Percentiles rank a stretch among this genome's conserved stretches.
phyloP scores from a whole-genome alignment of 2,888 invertebrate species.

The Melieria crassipennis region DNA sequence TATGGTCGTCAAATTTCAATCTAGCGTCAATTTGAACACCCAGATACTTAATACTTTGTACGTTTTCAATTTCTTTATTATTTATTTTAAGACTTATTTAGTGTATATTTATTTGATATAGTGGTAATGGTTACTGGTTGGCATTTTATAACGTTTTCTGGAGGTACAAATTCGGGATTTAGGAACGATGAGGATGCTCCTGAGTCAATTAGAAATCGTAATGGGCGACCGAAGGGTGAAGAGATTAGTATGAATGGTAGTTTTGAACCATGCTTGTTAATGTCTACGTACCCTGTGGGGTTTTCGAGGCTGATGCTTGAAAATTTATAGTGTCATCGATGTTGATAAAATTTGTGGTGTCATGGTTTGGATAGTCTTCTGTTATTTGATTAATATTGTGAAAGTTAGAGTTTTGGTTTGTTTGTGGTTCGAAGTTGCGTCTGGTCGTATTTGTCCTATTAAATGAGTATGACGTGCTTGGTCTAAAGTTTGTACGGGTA shows the following conservation, averaged over 20 bases:
- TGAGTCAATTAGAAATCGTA: conserved; percentile 34
- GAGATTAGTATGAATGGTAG: conserved; percentile 35
- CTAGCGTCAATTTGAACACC: no score
- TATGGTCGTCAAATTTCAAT: no score
- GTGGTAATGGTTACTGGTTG: conserved; percentile 32
- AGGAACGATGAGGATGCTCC: conserved; percentile 38
- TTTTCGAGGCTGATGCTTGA: conserved; percentile 20
- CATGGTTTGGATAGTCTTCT: conserved; percentile 10
- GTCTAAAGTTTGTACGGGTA: no score
- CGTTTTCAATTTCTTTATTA: no score
- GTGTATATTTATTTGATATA: conserved; percentile 31
- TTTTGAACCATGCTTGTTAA: conserved; percentile 29
- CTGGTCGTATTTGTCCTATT: no score
- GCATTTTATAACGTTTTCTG: conserved; percentile 15
- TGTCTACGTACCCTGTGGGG: conserved; percentile 31
- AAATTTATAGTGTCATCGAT: conserved; percentile 19
- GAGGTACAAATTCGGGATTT: conserved; percentile 35
- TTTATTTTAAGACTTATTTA: no score
- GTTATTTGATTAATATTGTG: conserved; percentile 15
- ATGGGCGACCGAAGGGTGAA: conserved; percentile 32
- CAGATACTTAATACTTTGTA: no score
- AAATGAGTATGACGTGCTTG: no score
- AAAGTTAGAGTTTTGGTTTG: conserved; percentile 9
- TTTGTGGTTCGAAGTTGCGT: neutral
- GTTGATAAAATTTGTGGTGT: neutral